Conservation (phyloP, 1,140 invertebrate genomes). For the Eupristina koningsbergeri region DNA sequence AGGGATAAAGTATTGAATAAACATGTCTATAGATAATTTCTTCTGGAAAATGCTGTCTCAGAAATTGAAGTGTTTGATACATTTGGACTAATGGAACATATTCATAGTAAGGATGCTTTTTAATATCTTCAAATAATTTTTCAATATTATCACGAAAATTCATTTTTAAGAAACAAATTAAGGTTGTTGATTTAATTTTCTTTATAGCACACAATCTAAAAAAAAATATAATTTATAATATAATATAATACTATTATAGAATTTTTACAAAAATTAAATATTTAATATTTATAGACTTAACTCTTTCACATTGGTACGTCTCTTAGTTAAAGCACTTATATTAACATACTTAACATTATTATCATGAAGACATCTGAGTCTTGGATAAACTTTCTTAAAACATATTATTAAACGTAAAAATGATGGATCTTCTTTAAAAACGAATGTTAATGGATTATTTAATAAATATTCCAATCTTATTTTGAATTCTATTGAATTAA, state of each 20-base stretch:
- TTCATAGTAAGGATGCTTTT: conserved; percentile 74
- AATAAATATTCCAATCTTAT: conserved; percentile 70
- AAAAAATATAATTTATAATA: conserved; percentile 44
- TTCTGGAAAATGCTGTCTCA: conserved; percentile 69
- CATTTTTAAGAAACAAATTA: conserved; percentile 60
- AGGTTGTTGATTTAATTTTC: conserved; percentile 64
- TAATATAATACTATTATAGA: conserved; percentile 18
- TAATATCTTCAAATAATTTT: conserved; percentile 66
- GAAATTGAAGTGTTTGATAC: conserved; percentile 69
- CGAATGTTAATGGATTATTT: conserved; percentile 69
- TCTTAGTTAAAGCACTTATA: conserved; percentile 69
- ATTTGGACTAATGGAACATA: conserved; percentile 73
- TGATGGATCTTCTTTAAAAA: conserved; percentile 72
- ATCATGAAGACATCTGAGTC: conserved; percentile 70
- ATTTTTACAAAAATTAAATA: conserved; percentile 20
- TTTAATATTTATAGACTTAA: conserved; percentile 50
- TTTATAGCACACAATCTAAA: conserved; percentile 52
- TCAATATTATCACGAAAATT: conserved; percentile 57
- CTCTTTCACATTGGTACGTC: conserved; percentile 64
- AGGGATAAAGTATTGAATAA: conserved; percentile 75
- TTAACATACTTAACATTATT: conserved; percentile 70
- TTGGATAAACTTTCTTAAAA: conserved; percentile 68
- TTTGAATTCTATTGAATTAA: conserved; percentile 68
- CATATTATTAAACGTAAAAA: conserved; percentile 73
- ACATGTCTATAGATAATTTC: conserved; percentile 74